Evolutionary conservation across 2,797 vertebrate species (phyloP).

Genomic region (Thamnophis elegans): DNA sequence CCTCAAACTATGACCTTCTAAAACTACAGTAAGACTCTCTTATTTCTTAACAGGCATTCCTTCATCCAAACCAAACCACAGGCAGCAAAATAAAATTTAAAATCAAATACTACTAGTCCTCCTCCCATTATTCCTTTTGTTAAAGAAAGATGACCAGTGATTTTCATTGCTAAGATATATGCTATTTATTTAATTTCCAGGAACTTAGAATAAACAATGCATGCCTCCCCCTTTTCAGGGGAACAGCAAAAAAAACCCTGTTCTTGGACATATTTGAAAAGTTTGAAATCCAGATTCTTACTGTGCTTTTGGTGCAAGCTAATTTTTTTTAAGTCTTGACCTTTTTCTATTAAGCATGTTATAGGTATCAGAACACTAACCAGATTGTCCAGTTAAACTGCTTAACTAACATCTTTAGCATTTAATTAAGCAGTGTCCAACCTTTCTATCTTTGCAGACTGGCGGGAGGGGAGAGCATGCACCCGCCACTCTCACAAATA

Average conservation of each 20-base stretch:
- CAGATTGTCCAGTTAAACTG: neutral
- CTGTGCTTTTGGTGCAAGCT: neutral
- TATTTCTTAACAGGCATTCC: neutral
- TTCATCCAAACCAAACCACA: neutral
- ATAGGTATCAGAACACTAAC: neutral
- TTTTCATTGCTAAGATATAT: neutral
- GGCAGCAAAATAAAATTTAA: neutral
- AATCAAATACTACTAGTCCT: neutral
- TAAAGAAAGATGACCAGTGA: neutral
- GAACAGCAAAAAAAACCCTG: neutral
- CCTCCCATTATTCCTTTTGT: neutral
- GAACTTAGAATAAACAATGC: neutral
- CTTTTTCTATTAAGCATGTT: neutral
- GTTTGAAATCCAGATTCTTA: neutral
- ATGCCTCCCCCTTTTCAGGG: too few species aligned
- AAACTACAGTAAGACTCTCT: neutral
- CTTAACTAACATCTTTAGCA: neutral
- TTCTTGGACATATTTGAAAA: neutral
- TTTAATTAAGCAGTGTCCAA: neutral
- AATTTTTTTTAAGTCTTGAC: neutral
- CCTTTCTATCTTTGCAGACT: neutral
- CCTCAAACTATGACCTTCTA: neutral
- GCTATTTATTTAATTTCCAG: neutral
- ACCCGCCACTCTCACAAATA: neutral
- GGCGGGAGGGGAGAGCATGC: neutral